Conservation (phyloP, 2,797 vertebrate genomes). For the Catamblyrhynchus diadema region DNA sequence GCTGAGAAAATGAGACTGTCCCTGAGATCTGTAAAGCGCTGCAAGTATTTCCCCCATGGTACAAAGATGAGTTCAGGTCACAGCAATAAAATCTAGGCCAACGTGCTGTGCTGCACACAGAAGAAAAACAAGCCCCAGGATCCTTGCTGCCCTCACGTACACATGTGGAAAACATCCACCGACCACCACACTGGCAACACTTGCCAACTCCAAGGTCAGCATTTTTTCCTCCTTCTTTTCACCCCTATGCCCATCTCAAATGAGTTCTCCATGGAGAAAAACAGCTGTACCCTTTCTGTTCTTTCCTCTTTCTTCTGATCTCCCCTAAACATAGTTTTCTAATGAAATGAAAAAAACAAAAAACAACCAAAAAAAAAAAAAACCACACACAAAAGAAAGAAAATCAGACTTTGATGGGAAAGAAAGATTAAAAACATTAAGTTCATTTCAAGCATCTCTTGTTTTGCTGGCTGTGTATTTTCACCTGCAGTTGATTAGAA, state of each 20-base stretch:
- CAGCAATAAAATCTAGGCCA: constrained; percentile 67
- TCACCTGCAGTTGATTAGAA: neutral
- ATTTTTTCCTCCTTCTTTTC: neutral
- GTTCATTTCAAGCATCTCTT: neutral
- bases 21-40: constrained; percentile 31
- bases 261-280: neutral
- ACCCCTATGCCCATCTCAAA: neutral
- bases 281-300: neutral
- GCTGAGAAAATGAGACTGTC: constrained; percentile 62
- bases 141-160: constrained; percentile 32
- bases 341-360: neutral
- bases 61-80: constrained; percentile 59
- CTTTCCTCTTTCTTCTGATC: neutral
- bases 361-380: neutral
- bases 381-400: neutral
- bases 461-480: neutral
- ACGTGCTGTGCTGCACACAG: constrained; percentile 49
- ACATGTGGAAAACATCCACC: constrained; percentile 14
- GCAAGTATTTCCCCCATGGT: constrained; percentile 50
- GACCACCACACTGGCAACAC: neutral
- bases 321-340: neutral
- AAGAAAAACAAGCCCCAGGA: constrained; percentile 10
- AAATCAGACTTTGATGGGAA: rapidly evolving
- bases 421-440: neutral
- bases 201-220: neutral